phyloP scores from a whole-genome alignment of 2,797 vertebrate genomes.

The Sciurus vulgaris region DNA sequence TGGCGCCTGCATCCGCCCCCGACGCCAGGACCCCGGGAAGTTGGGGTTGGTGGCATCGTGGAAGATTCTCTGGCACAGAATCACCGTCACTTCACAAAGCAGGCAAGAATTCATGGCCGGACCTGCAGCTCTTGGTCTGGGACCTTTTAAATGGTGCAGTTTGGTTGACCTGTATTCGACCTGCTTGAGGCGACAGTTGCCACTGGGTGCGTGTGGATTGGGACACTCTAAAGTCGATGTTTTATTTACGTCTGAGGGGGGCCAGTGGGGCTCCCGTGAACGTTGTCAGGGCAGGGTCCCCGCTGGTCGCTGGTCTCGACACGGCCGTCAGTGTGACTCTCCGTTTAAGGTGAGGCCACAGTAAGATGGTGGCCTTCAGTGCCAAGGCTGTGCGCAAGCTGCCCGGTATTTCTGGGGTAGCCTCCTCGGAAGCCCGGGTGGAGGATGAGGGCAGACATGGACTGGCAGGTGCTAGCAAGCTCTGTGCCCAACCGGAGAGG shows the following conservation, averaged over 20 bases:
- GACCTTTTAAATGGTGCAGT: neutral
- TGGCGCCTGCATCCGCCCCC: neutral
- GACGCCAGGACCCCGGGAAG: neutral
- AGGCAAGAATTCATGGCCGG: neutral
- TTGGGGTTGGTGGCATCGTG: neutral
- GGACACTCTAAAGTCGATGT: neutral
- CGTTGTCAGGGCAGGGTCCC: too few relatives aligned
- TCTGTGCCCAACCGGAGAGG: neutral
- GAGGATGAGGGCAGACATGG: neutral
- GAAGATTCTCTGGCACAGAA: neutral
- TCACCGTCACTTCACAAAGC: neutral
- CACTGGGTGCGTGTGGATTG: neutral
- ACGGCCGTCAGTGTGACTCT: neutral
- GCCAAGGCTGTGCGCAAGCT: neutral
- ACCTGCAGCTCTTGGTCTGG: neutral
- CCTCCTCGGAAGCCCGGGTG: neutral
- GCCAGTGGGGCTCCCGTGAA: neutral
- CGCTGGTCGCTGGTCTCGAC: neutral
- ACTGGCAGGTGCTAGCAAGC: neutral
- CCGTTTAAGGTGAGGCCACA: neutral
- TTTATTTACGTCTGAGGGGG: neutral
- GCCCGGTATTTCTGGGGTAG: neutral
- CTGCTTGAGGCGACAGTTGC: too few relatives aligned
- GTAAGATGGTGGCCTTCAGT: neutral
- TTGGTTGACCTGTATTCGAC: neutral